Evolutionary conservation across 2,888 invertebrate species (phyloP).

Genomic region (Harmothoe impar): DNA sequence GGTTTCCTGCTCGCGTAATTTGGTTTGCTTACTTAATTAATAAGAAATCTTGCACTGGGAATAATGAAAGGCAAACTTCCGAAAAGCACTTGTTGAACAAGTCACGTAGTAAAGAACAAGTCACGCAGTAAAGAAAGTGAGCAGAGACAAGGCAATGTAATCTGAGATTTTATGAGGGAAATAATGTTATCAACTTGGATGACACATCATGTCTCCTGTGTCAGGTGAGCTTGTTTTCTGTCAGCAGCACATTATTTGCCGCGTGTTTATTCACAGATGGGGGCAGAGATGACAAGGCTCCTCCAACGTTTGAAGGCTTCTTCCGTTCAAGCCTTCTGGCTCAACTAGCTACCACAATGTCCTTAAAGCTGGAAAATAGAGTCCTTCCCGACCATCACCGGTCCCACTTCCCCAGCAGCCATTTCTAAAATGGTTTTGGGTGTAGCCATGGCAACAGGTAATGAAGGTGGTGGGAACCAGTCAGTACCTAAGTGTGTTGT

Average conservation of each 20-base stretch:
- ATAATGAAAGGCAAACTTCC: too few species aligned
- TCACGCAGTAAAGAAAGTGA: too few species aligned
- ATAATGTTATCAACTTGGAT: not conserved
- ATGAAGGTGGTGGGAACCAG: not conserved
- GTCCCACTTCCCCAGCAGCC: not conserved
- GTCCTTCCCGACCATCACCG: not conserved
- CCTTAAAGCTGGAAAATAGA: not conserved
- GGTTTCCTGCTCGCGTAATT: too few species aligned
- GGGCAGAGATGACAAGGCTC: not conserved
- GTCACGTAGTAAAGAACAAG: too few species aligned
- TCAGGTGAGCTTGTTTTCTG: not conserved
- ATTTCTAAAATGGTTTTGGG: slow-evolving; percentile 22
- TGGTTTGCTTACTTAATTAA: too few species aligned
- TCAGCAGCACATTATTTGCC: not conserved
- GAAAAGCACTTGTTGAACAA: too few species aligned
- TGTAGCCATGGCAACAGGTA: slow-evolving; percentile 47
- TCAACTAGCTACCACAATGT: not conserved
- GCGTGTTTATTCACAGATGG: not conserved
- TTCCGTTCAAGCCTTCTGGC: not conserved
- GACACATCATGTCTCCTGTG: not conserved
- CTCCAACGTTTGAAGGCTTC: not conserved
- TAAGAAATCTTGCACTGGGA: too few species aligned
- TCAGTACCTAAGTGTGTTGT: not conserved
- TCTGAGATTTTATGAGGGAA: not conserved
- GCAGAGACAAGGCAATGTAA: not conserved